Evolutionary conservation across 1,140 invertebrate genomes (phyloP), one percentile per base, ranked within the genome.

Genomic region (Oncopodura yosiiana): DNA sequence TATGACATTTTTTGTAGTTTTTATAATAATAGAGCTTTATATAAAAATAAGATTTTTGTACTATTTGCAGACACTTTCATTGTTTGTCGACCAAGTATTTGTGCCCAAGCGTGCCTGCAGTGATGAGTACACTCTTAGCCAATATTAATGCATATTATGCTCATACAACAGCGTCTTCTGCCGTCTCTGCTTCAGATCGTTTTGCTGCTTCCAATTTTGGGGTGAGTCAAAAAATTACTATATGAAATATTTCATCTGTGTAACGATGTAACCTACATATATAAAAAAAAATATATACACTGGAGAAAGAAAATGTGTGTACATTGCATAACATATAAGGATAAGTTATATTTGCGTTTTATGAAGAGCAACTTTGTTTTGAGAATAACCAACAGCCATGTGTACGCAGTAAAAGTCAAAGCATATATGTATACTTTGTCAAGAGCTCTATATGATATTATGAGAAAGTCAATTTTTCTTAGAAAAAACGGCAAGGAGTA

Each of bases 71-170:
- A 14, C 93, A 98, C 71, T 99, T 99, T 73, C 94, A 98, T 71
- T 99, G 96, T 74, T 79, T 99, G 38, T 98, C 95, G 12, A 97
- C 94, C 6, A 99, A 99, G 74, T 99, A 99, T 74, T 82, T 97
- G 64, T 99, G 94, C 72, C 87, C 92, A 34, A 94, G 94, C 42
- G 94, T 99, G 4, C 95, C 96, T 14, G 95, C 95, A 9, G 93
- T 96, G 14, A 97, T 99, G 92, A 96, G 92, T 62, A 98, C 93
- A 26, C 76, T 99, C 3, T 73, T 99, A 59, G 96, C 95, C 23
- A 99, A 99, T 71, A 98, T 99, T 66, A 99, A 99, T 71, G 94
- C 95, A 56, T 98, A 96, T 74, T 99, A 99, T 72, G 96, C 96
- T 61, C 96, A 99, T 69, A 98, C 94, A 0, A 96, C 94, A n/a